A percentile compares a stretch with the other conserved stretches of the same genome.
These are phyloP conservation scores for Isoperla grammatica DNA, from an alignment of 2,888 invertebrate genomes.

Conservation along the genomic window DNA sequence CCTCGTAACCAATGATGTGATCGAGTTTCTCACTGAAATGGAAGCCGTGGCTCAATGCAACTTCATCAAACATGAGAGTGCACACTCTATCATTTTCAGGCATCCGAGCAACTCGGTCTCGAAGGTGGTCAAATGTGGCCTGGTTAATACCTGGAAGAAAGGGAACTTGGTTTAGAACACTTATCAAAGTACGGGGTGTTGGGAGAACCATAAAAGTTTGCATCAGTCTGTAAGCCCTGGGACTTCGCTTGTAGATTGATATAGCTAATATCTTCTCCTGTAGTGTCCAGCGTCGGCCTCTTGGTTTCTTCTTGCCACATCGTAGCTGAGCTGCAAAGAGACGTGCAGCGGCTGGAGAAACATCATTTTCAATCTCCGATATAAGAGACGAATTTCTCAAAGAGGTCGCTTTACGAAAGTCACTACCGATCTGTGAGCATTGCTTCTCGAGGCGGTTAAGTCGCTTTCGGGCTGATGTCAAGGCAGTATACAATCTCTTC, in stretches of 20 bases:
- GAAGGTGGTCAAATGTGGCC: not conserved
- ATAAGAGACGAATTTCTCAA: not conserved
- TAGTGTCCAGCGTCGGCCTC: not conserved
- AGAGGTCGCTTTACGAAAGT: not conserved
- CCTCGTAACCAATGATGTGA: conserved; percentile 20
- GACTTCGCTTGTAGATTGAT: conserved; percentile 16
- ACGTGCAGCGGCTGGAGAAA: not conserved
- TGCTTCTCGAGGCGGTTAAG: not conserved
- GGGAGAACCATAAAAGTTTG: conserved; percentile 10
- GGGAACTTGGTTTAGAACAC: conserved; percentile 2
- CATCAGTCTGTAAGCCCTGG: conserved; percentile 1
- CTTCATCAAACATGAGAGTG: conserved; percentile 18
- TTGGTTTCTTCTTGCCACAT: not conserved
- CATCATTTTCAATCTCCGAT: not conserved
- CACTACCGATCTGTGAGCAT: not conserved
- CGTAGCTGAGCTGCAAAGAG: not conserved
- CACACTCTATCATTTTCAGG: not conserved
- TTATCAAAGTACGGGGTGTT: conserved; percentile 8
- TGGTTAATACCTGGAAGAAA: conserved; percentile 12
- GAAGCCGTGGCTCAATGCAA: conserved; percentile 1
- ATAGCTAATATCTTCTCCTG: conserved; percentile 18
- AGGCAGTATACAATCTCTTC: not conserved
- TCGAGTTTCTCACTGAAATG: not conserved
- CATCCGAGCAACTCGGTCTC: not conserved
- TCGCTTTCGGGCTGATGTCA: not conserved